Evolutionary conservation across 2,113 vertebrate genomes (phyloP), one percentile per base, ranked within the genome.

Genomic region (Ceyx cyanopectus): DNA sequence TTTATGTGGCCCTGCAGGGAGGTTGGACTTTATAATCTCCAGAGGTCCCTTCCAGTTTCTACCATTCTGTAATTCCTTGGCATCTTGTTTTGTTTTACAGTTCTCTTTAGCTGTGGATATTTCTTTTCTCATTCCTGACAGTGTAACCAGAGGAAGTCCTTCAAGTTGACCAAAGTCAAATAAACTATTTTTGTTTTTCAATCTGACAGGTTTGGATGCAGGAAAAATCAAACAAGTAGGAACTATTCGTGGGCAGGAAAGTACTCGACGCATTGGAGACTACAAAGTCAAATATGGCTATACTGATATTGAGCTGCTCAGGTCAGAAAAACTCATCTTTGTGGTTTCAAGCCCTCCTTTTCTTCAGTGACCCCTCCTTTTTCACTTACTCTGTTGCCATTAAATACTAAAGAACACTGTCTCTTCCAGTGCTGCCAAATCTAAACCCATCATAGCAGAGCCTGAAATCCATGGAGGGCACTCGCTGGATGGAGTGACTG

Each of bases 211-310:
- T 56, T 95, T 99, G 97, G 99, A 99, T 43, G 95, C 98, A 18
- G 97, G 97, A 32, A 98, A 99, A 23, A 98, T 99, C 89, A 98
- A 98, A 87, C 99, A 99, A 94, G 98, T 98, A 9, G 98, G 98
- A 23, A 94, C 98, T 93, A 98, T 99, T 62, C 98, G 98, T 10
- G 99, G 99, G 41, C 99, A 99, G 97, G 98, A 98, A 95, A 99
- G 99, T 96, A 99, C 99, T 81, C 97, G 99, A 75, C 98, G 99
- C 77, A 99, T 99, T 12, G 99, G 99, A 72, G 99, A 99, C 95
- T 99, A 99, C 97, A 97, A 98, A 92, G 98, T 99, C 88, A 99
- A 99, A 87, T 98, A 99, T 0, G 98, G 98, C 98, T 99, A 99
- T 96, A 98, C 97, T 15, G 99, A 99, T 93, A 98, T 99, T 26